These are phyloP conservation scores for Chrysemys picta DNA, from an alignment of 2,113 vertebrate genomes.

Conservation along the genomic window DNA sequence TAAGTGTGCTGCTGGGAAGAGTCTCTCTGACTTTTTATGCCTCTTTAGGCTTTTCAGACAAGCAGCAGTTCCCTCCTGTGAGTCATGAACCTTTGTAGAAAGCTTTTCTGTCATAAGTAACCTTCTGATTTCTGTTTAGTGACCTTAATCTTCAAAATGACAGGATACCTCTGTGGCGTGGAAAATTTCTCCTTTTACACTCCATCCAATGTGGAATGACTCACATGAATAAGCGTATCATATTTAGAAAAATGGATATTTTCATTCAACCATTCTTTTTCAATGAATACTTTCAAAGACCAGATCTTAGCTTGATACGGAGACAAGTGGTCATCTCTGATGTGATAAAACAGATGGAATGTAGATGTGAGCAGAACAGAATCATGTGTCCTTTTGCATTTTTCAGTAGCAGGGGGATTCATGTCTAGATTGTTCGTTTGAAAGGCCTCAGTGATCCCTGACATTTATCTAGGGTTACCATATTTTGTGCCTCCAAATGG, in stretches of 20 bases:
- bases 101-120: constrained; percentile 61
- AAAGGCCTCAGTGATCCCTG: constrained; percentile 2
- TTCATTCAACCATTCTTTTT: constrained; percentile 5
- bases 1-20: constrained; percentile 8
- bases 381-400: background rate
- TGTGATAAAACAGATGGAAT: constrained; percentile 37
- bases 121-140: constrained; percentile 59
- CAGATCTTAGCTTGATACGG: background rate
- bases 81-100: constrained; percentile 68
- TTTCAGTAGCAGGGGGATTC: background rate
- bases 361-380: background rate
- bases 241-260: constrained; percentile 18
- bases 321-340: constrained; percentile 4
- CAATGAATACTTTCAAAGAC: constrained; percentile 39
- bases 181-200: constrained; percentile 43
- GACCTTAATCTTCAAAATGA: constrained; percentile 72
- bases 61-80: constrained; percentile 65
- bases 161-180: constrained; percentile 33
- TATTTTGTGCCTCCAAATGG: no score
- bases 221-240: constrained; percentile 17
- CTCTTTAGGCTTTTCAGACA: constrained; percentile 60
- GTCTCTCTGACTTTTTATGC: constrained; percentile 35
- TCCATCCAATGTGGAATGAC: background rate
- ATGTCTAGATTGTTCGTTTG: background rate
- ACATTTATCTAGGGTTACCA: constrained; percentile 1